phyloP scores from a whole-genome alignment of 2,797 vertebrate genomes.

The Crossoptilon crossoptilon region DNA sequence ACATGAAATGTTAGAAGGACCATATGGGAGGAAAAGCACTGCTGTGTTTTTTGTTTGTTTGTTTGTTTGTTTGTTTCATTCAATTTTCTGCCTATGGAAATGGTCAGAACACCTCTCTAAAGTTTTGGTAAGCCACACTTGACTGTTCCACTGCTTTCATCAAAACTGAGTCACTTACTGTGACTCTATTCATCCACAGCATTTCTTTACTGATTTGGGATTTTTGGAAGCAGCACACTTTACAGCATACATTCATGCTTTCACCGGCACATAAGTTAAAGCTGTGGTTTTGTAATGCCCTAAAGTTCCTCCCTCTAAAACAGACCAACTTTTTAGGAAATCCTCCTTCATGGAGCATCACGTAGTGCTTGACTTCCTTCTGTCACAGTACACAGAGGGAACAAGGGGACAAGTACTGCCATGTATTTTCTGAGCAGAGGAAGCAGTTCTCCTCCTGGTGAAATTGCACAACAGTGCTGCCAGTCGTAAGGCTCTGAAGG shows the following conservation, averaged over 20 bases:
- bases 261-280: not conserved
- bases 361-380: not conserved
- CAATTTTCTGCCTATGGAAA: not conserved
- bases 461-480: not conserved
- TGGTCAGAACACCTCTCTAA: not conserved
- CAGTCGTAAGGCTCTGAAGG: not conserved
- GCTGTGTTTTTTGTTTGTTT: not conserved
- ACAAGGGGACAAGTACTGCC: not conserved
- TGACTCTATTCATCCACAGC: fast-evolving
- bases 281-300: fast-evolving
- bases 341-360: not conserved
- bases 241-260: not conserved
- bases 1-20: not conserved
- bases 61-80: not conserved
- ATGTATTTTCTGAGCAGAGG: not conserved
- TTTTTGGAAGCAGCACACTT: not conserved
- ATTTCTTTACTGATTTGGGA: not conserved
- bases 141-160: not conserved
- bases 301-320: not conserved
- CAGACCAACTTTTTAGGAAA: not conserved
- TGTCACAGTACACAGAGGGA: not conserved
- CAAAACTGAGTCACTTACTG: fast-evolving
- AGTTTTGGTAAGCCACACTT: not conserved
- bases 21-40: not conserved
- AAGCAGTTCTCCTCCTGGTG: not conserved